Evolutionary conservation across 2,888 invertebrate species (phyloP), one percentile per base, ranked within the genome.

Genomic region (Rhagonycha fulva): DNA sequence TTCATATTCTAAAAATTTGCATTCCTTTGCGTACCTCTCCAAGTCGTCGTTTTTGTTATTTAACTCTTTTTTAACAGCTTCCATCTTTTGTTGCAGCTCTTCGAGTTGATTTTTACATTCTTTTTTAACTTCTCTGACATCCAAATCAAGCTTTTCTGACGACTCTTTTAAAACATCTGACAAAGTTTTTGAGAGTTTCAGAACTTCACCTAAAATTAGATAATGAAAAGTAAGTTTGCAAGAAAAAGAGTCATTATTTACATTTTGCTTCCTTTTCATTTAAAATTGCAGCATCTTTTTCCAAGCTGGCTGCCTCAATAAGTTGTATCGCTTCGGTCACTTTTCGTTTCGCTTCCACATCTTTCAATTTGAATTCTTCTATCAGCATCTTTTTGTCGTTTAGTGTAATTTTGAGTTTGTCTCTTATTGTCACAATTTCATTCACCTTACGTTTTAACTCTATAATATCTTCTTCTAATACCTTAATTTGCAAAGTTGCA

Each of bases 61-160:
- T 47, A 92, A 83, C 81, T 93, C 91, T 0, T 89, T 84, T 81
- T 92, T 91, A 14, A 91, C 82, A 79, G 89, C 89, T 80, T 89
- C 89, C 11, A 93, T 89, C 79, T 92, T 91, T 10, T 88, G 83
- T 14, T 90, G 82, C 87, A 92, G 89, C 68, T 90, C 90, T 68
- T 91, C 87, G 12, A 91, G 85, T 84, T 91, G 92, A 70, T 90
- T 90, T 28, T 90, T 90, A 80, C 91, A 92, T 78, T 89, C 90
- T 3, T 90, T 88, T 83, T 89, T 92, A 0, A 92, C 85, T 70
- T 88, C 88, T 5, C 89, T 89, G 69, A 92, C 87, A 85, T 94
- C 93, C n/a, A 84, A 87, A 81, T 91, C 91, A 61, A 91, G 89
- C 77, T 89, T 89, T 0, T 87, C 84, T 76, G 91, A 91, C 0